These are phyloP conservation scores for Glyptemys insculpta DNA, from an alignment of 2,797 vertebrate genomes.

Conservation along the genomic window DNA sequence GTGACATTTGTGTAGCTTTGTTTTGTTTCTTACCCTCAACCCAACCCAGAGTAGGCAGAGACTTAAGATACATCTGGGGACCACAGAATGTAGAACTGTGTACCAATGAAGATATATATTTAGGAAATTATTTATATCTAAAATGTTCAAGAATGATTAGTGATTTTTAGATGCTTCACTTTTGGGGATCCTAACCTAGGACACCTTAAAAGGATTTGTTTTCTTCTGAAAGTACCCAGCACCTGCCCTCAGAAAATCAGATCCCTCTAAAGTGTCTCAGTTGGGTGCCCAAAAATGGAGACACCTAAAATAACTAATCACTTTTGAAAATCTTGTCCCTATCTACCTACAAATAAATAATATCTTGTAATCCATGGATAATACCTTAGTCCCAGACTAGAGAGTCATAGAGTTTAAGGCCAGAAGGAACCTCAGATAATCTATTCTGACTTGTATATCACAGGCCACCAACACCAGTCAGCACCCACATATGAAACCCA, in stretches of 20 bases:
- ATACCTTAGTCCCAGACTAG: not conserved
- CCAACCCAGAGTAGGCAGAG: not conserved
- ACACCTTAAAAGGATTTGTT: not conserved
- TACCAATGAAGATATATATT: not conserved
- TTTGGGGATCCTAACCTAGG: not conserved
- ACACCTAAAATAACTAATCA: fast-evolving
- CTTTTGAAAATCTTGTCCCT: not conserved
- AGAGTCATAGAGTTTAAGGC: not conserved
- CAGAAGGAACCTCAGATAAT: not conserved
- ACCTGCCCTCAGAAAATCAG: not conserved
- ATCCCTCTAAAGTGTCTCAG: not conserved
- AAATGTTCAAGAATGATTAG: not conserved
- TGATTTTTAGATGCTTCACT: not conserved
- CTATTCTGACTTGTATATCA: not conserved
- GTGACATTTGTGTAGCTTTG: conserved; percentile 3
- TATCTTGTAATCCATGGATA: not conserved
- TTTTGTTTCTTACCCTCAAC: not conserved
- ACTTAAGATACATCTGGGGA: not conserved
- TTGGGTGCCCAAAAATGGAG: not conserved
- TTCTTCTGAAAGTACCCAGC: not conserved
- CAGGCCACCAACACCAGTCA: not conserved
- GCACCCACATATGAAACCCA: not conserved
- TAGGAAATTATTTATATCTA: not conserved
- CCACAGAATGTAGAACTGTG: not conserved
- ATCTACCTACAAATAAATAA: not conserved